Evolutionary conservation across 2,888 invertebrate genomes (phyloP).

Genomic region (Drosophila mimetica): DNA sequence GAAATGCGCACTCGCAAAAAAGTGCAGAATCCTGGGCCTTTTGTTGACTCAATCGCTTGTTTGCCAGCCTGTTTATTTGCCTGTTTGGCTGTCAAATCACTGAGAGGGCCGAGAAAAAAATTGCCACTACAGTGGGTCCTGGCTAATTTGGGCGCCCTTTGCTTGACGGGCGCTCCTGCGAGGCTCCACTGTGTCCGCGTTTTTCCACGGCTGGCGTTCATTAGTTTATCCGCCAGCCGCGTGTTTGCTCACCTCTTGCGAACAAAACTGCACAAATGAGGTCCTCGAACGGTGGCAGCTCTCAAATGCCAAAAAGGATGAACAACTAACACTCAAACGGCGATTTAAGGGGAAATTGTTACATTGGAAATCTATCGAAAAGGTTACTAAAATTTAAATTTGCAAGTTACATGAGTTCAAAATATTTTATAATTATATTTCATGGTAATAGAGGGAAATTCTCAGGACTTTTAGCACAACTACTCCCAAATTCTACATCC

Average conservation of each 20-base stretch:
- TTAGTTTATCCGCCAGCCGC: slow-evolving; percentile 40
- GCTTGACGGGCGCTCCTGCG: not conserved
- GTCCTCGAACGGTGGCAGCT: slow-evolving; percentile 1
- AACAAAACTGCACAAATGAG: slow-evolving; percentile 13
- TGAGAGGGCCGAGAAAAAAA: slow-evolving; percentile 2
- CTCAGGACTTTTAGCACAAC: too few species aligned
- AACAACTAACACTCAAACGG: not conserved
- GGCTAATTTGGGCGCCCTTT: not conserved
- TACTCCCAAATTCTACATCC: too few species aligned
- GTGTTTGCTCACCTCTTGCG: slow-evolving; percentile 22
- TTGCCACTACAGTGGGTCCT: slow-evolving; percentile 16
- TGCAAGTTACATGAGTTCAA: too few species aligned
- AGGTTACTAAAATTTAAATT: too few species aligned
- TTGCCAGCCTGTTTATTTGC: slow-evolving; percentile 36
- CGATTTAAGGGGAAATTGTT: not conserved
- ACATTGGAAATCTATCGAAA: not conserved
- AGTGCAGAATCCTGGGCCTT: slow-evolving; percentile 17
- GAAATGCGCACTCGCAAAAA: slow-evolving; percentile 52
- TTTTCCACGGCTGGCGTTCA: slow-evolving; percentile 37
- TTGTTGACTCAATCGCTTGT: slow-evolving; percentile 43
- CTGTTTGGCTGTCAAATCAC: slow-evolving; percentile 40
- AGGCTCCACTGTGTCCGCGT: slow-evolving; percentile 17
- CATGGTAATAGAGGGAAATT: too few species aligned
- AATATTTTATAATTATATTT: too few species aligned
- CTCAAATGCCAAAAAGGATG: not conserved